Percentiles rank a stretch among this genome's conserved stretches.
Conservation (phyloP, 2,888 invertebrate species). For the Meloe dianella region DNA sequence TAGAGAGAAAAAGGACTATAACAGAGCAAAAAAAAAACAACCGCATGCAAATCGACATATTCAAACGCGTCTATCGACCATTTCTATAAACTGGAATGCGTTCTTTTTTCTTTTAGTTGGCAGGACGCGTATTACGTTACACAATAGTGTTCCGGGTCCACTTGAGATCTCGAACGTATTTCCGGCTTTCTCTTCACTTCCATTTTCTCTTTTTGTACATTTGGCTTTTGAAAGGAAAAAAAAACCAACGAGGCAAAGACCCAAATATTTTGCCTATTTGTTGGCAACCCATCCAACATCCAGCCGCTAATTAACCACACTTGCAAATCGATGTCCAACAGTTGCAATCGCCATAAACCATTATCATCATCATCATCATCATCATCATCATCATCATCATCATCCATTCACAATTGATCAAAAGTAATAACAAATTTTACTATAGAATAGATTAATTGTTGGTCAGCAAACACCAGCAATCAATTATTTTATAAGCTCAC, state of each 20-base stretch:
- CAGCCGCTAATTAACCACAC: constrained; percentile 47
- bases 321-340: constrained; percentile 45
- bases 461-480: constrained; percentile 16
- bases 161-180: constrained; percentile 31
- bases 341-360: constrained; percentile 33
- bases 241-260: neutral
- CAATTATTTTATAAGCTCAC: constrained; percentile 24
- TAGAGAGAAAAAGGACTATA: constrained; percentile 24
- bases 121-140: constrained; percentile 28
- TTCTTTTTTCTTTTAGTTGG: constrained; percentile 29
- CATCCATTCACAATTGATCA: constrained; percentile 38
- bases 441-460: neutral
- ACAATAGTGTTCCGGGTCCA: constrained; percentile 36
- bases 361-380: too few species aligned
- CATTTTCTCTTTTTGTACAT: constrained; percentile 25
- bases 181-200: constrained; percentile 25
- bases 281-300: too few species aligned
- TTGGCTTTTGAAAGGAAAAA: neutral
- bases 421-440: constrained; percentile 28
- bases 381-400: too few species aligned
- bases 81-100: constrained; percentile 33
- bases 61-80: constrained; percentile 42
- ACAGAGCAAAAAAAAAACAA: constrained; percentile 36
- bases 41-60: constrained; percentile 45
- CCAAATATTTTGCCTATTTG: constrained; percentile 26